Evolutionary conservation across 2,888 invertebrate species (phyloP), one percentile per base, ranked within the genome.

Genomic region (Geotrupes spiniger): DNA sequence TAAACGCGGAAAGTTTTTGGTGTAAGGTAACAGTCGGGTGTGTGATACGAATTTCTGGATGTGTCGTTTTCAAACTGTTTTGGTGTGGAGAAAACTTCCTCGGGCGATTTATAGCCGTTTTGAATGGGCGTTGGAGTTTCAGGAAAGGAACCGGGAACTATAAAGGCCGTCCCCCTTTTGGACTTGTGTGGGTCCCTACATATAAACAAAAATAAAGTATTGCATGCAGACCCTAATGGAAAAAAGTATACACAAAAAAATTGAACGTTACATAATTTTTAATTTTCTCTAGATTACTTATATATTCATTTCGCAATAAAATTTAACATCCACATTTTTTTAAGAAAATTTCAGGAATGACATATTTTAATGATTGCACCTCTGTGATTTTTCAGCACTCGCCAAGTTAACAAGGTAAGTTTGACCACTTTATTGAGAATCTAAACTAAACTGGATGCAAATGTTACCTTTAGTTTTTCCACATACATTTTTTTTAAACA

Each of bases 181-280:
- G 80, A 78, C 77, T 79, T 80, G 65, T 78, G 79, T 62, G 78
- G 78, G 65, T 77, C 78, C 80, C 80, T 80, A 76, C 64, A 75
- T 74, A 46, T 43, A 49, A 39, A 49, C 42, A 49, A 45, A 69
- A 71, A 69, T 65, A 62, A 62, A 63, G 63, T 71, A 63, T 68
- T 64, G 72, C 74, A 74, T 75, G 74, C 75, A 73, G 21, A 21
- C 3, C 21, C 21, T 21, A 21, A 4, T 21, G 21, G 21, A 4
- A 37, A 6, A 11, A 9, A 36, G 11, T 5, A 38, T 38, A 6
- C 15, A 17, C 25, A 6, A 38, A n/a, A 5, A 16, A 14, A 21
- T 4, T 4, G 12, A 38, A 38, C n/a, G n/a, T n/a, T n/a, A n/a
- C n/a, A n/a, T n/a, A n/a, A n/a, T n/a, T n/a, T n/a, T n/a, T n/a